Evolutionary conservation across 2,797 vertebrate genomes (phyloP), one percentile per base, ranked within the genome.

Genomic region (Serranus cabrilla): DNA sequence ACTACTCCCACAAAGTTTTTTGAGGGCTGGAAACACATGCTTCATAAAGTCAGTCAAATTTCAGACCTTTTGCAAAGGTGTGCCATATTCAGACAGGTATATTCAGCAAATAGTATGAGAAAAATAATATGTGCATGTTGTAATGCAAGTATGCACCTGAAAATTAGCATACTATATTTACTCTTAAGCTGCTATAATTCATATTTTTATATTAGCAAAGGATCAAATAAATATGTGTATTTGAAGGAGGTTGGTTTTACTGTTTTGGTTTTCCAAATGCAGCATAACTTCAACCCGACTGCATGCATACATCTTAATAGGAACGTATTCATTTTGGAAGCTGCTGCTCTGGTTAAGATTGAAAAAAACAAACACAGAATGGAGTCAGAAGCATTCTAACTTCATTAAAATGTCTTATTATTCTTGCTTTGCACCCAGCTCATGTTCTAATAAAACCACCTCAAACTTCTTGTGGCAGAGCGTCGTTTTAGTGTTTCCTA

Each of bases 221-320:
- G 8, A 39, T 78, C 40, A 54, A 39, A 59, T 18, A 11, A 21
- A 17, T 52, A n/a, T 11, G 1, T 5, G 1, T 18, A 34, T 11
- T 11, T 56, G 9, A 40, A 54, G 3, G 2, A 1, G 4, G 17
- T 37, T 57, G 9, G 12, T 43, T 54, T 59, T 21, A 12, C 8
- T 18, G 60, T 58, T 45, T 43, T 46, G 13, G 3, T 54, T 49
- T 34, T 60, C 42, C 59, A 40, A 46, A 62, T 56, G 63, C 25
- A 55, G 40, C 43, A 71, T n/a, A 72, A 49, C 31, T 6, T 47
- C 1, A 20, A 39, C 20, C 21, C 6, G 10, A n/a, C 14, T 21
- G 6, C 21, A 20, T 42, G 18, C 10, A 17, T 34, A 43, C 16
- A 20, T 5, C 45, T 23, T 49, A 14, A 21, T 31, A 46, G 16